Conservation (phyloP, 2,888 invertebrate species). For the Sarcophaga subvicina region DNA sequence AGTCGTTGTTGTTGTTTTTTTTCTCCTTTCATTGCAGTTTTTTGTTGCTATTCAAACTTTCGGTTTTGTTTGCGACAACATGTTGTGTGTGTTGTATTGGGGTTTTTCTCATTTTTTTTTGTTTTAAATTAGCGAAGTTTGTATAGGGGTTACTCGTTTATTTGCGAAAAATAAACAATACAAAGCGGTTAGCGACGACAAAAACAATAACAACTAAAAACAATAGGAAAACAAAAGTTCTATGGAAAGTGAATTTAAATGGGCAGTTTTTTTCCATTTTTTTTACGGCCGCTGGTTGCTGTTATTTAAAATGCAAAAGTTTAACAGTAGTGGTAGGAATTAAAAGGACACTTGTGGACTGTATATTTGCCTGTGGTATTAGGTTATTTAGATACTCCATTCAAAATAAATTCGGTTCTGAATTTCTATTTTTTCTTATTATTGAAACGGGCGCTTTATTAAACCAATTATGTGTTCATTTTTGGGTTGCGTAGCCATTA, state of each 20-base stretch:
- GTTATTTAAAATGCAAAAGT: not conserved
- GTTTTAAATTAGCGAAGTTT: slow-evolving; percentile 53
- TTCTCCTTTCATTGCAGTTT: not conserved
- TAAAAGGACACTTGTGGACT: too few species aligned
- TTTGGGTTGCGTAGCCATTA: too few species aligned
- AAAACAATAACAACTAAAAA: not conserved
- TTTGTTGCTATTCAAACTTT: slow-evolving; percentile 7
- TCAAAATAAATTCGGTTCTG: too few species aligned
- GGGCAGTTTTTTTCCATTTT: not conserved
- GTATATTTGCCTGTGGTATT: too few species aligned
- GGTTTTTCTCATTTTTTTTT: slow-evolving; percentile 26
- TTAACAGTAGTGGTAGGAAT: too few species aligned
- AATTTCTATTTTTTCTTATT: too few species aligned
- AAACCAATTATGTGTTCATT: too few species aligned
- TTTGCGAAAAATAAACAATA: slow-evolving; percentile 20
- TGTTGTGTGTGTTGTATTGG: slow-evolving; percentile 20
- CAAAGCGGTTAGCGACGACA: not conserved
- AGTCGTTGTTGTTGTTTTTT: not conserved
- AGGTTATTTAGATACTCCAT: too few species aligned
- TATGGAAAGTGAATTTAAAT: slow-evolving; percentile 37
- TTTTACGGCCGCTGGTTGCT: not conserved
- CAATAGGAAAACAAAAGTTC: not conserved
- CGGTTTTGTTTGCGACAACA: slow-evolving; percentile 16
- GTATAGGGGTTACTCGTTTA: slow-evolving; percentile 6
- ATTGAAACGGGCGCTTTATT: too few species aligned